Conservation (phyloP, 2,113 vertebrate species). For the Calyptommatus sinebrachiatus region DNA sequence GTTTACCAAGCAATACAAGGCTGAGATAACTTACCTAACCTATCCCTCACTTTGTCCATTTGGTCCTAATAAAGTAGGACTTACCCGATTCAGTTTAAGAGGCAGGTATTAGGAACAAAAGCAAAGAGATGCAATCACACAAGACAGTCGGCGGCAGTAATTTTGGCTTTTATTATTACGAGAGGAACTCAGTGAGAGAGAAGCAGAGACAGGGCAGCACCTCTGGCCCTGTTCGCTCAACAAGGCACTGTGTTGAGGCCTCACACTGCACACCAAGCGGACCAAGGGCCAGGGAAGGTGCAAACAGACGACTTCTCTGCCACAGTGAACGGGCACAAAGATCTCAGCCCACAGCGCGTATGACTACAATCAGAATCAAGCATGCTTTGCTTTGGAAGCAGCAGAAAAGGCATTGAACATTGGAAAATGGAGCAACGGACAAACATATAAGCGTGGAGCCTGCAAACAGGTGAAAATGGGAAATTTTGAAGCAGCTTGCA, state of each 20-base stretch:
- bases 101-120: background rate
- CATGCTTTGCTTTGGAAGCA: background rate
- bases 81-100: background rate
- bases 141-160: background rate
- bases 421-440: background rate
- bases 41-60: no score
- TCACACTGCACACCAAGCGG: slow-evolving; percentile 8
- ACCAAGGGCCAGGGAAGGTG: background rate
- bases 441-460: background rate
- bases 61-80: no score
- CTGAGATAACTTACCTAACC: background rate
- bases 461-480: background rate
- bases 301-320: background rate
- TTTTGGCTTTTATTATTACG: slow-evolving; percentile 17
- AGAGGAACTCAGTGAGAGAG: background rate
- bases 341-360: background rate
- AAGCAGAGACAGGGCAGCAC: background rate
- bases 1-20: background rate
- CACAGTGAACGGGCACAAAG: background rate
- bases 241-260: slow-evolving; percentile 13
- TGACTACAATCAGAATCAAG: background rate
- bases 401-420: background rate
- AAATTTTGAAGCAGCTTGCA: background rate
- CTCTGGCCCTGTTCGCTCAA: background rate
- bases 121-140: background rate